These are phyloP conservation scores for Actinostola sp. DNA, from an alignment of 92 coral and sea anemone genomes.

Conservation along the genomic window DNA sequence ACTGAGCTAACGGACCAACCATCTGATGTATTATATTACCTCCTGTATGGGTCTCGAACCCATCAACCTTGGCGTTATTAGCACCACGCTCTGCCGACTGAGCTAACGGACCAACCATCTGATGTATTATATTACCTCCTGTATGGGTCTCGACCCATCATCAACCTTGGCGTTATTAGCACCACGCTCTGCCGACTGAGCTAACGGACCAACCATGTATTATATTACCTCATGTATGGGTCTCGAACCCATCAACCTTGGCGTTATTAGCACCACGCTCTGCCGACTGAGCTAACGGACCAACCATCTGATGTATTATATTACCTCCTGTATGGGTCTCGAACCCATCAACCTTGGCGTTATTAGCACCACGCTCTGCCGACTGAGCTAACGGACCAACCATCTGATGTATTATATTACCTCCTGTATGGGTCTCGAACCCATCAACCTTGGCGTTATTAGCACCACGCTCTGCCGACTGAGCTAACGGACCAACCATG, in stretches of 20 bases:
- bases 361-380: conserved; percentile 96
- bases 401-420: no score
- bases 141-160: no score
- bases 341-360: conserved; percentile 97
- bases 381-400: conserved; percentile 93
- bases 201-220: conserved; percentile 89
- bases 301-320: no score
- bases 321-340: no score
- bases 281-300: conserved; percentile 98
- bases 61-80: conserved; percentile 96
- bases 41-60: no score
- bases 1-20: conserved; percentile 97
- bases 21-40: no score
- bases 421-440: no score
- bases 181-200: conserved; percentile 97
- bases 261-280: conserved; percentile 97
- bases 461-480: conserved; percentile 95
- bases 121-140: no score
- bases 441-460: conserved; percentile 94
- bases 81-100: conserved; percentile 98
- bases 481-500: conserved; percentile 94
- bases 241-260: no score
- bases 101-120: conserved; percentile 97
- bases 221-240: no score
- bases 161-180: conserved; percentile 96